These are phyloP conservation scores for Sceliomorpha sp. DNA, from an alignment of 2,888 invertebrate genomes.

Conservation along the genomic window DNA sequence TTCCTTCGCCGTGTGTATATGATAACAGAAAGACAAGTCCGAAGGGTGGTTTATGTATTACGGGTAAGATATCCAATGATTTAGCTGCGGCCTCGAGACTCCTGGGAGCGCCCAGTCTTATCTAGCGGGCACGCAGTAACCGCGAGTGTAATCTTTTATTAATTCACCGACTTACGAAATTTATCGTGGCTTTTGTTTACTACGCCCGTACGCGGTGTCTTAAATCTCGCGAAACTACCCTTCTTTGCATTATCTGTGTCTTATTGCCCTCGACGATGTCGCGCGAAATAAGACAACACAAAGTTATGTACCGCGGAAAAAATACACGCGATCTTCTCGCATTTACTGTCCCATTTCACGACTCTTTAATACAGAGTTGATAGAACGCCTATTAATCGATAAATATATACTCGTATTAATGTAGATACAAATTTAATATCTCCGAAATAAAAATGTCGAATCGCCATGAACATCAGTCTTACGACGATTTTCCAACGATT, in stretches of 20 bases:
- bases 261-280: conserved; percentile 37
- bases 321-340: background rate
- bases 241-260: conserved; percentile 55
- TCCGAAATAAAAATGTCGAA: no score
- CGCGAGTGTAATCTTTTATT: conserved; percentile 79
- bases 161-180: conserved; percentile 80
- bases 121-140: conserved; percentile 56
- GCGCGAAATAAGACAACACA: conserved; percentile 33
- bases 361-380: no score
- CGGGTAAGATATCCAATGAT: conserved; percentile 80
- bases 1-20: background rate
- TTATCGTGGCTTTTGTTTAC: conserved; percentile 80
- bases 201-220: conserved; percentile 62
- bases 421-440: no score
- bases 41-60: conserved; percentile 81
- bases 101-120: conserved; percentile 61
- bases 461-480: no score
- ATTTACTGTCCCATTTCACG: no score
- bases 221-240: conserved; percentile 69
- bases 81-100: conserved; percentile 75
- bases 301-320: conserved; percentile 9
- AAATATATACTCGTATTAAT: no score
- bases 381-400: no score
- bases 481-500: no score
- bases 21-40: conserved; percentile 68